Evolutionary conservation across 2,113 vertebrate genomes (phyloP), one percentile per base, ranked within the genome.

Genomic region (Emydura subglobosa): DNA sequence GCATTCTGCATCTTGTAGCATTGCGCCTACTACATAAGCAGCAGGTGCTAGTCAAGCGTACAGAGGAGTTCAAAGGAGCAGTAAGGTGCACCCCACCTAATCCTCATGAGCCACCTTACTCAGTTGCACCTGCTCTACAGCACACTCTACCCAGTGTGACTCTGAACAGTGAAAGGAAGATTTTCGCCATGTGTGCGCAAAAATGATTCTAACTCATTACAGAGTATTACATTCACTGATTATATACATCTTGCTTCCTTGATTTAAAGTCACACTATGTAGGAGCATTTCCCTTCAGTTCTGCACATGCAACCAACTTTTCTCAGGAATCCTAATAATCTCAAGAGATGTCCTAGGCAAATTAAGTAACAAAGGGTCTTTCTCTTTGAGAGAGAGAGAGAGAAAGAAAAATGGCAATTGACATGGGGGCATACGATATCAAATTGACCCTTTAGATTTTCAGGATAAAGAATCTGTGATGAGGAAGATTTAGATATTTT

Each of bases 81-180:
- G 68, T 22, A 42, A n/a, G 68, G 21, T 39, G 21, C 17, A 24
- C 68, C 72, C 72, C 19, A 22, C 39, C 10, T 22, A 42, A 10
- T 44, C n/a, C n/a, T 74, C 19, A 74, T 84, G 90, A 96, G 78
- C 87, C 95, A 95, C 86, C 87, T 79, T 61, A 11, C 53, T 59
- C 61, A 53, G 68, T 27, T 78, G 34, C 31, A 82, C 50, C 49
- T 39, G 27, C 59, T 76, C 83, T 85, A 87, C 0, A 0, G 89
- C 4, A 31, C 50, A 95, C 39, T 42, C n/a, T 74, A 24, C 92
- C 79, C 21, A 44, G 21, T 44, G 39, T 24, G 39, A 83, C 21
- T 39, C 76, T 65, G 83, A 91, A 89, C 0, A 89, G 49, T 86
- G 93, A 92, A 87, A 80, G 4, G 25, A 82, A 93, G 72, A 17